phyloP scores from a whole-genome alignment of 1,140 invertebrate species.

The Caenorhabditis tropicalis region DNA sequence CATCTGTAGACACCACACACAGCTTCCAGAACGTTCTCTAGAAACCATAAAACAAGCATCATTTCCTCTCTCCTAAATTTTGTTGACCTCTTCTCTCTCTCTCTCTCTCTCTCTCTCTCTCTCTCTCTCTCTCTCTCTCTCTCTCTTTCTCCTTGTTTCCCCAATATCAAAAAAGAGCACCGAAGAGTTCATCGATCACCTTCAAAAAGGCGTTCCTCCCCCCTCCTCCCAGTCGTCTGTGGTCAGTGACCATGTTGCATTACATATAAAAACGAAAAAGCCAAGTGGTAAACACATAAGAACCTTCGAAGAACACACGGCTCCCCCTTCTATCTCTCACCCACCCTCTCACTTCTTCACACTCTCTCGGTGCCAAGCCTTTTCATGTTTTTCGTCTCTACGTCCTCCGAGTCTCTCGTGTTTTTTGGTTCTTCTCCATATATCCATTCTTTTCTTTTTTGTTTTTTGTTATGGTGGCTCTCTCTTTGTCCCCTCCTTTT shows the following conservation, averaged over 20 bases:
- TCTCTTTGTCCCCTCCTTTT: neutral
- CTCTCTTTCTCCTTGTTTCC: too few relatives aligned
- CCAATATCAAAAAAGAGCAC: too few relatives aligned
- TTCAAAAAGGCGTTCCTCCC: neutral
- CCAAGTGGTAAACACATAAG: constrained; percentile 17
- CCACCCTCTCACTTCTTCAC: neutral
- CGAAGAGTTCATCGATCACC: too few relatives aligned
- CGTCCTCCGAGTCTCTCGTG: neutral
- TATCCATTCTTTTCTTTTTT: neutral
- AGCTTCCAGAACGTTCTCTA: too few relatives aligned
- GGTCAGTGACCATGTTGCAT: neutral
- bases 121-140: too few relatives aligned
- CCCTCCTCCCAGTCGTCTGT: neutral
- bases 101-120: too few relatives aligned
- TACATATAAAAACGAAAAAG: neutral
- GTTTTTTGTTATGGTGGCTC: neutral
- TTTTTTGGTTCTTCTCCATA: neutral
- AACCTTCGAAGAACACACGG: constrained; percentile 1
- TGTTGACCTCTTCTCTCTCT: too few relatives aligned
- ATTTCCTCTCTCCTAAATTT: too few relatives aligned
- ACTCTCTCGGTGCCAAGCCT: neutral
- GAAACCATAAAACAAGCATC: too few relatives aligned
- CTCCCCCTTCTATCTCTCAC: neutral
- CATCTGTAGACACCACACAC: too few relatives aligned
- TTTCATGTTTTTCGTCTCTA: neutral